Evolutionary conservation across 2,797 vertebrate genomes (phyloP), one percentile per base, ranked within the genome.

Genomic region (Manis javanica): DNA sequence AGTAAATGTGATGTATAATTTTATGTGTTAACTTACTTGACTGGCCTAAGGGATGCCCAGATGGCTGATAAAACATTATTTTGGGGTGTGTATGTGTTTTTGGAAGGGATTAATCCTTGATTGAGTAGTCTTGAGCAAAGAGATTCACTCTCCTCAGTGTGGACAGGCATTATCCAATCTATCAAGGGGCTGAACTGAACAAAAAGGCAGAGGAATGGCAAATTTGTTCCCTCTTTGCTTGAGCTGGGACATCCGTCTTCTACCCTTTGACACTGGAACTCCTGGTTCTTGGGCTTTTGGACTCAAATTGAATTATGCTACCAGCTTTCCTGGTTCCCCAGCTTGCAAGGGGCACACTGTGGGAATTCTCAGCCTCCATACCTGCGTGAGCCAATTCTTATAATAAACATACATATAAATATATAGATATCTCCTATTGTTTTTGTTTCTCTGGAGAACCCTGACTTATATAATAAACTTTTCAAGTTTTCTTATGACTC

Each of bases 391-490:
- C 63, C 69, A 77, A 31, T 69, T 71, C 53, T 61, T 77, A 13
- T 61, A 69, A 85, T 42, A 42, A 85, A 55, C 26, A 39, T 39
- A 39, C 29, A 5, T 49, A 3, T 71, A 8, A 57, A 24, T 83
- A 10, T 84, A 15, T 59, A 16, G 49, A 24, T 59, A 37, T 79
- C 2, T 85, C 31, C 21, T 37, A 49, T 81, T 74, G 59, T 26
- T 75, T 95, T 53, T 77, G n/a, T 75, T 92, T 84, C 78, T 77
- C 90, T 69, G 18, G 61, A 69, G 29, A 83, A 53, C 1, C 1
- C 4, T 71, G 69, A 82, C 37, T 63, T 88, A n/a, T 4, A 63
- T 51, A 69, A 24, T 87, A 94, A 79, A 93, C 64, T 90, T 96
- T 66, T 57, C 16, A 64, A 61, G 61, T 46, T 53, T 94, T 86